Base-by-base conservation (phyloP, 53 echinoderm and acorn worm genomes). In the Stichopus horrens region DNA sequence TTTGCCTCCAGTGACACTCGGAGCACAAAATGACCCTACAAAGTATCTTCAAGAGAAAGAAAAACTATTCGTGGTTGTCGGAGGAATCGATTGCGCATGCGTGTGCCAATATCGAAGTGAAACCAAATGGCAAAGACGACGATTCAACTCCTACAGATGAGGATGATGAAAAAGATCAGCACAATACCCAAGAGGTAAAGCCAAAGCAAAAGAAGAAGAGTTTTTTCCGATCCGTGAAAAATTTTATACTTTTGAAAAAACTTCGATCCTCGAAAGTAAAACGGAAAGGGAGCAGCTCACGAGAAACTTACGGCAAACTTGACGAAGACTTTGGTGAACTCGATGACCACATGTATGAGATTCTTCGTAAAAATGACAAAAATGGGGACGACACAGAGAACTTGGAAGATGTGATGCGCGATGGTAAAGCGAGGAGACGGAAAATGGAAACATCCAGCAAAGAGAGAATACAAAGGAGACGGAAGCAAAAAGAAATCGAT, bases 401-500 rank as follows among this genome's bases (percentile, higher is more conserved):
- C 52, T 53, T 68, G 21, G 76, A 75, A 54, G 57, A 75, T 37
- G 54, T 66, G 13, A 75, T 57, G 75, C 5, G 57, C 66, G 54
- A 88, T 57, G 58, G 75, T n/a, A 66, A 86, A 57, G 8, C 3
- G 21, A 57, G 4, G 84, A 83, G 21, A 19, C 6, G 14, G 84
- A 88, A 73, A 88, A 10, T 57, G 52, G 76, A 75, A 16, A 54
- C 75, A 20, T 68, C 57, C 9, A 75, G 54, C 54, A 75, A 75
- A 53, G 55, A 74, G 55, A 88, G 88, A 54, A 58, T 23, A n/a
- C 18, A 58, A 58, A 54, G 13, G 76, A 88, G 54, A 73, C n/a
- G 54, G 8, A 57, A 75, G 22, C 18, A 55, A 56, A 14, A 9
- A 19, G 23, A 55, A 57, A 55, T n/a, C 52, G 55, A 76, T 7